Conservation (phyloP, 92 coral and sea anemone genomes). For the Isaurus tuberculatus region DNA sequence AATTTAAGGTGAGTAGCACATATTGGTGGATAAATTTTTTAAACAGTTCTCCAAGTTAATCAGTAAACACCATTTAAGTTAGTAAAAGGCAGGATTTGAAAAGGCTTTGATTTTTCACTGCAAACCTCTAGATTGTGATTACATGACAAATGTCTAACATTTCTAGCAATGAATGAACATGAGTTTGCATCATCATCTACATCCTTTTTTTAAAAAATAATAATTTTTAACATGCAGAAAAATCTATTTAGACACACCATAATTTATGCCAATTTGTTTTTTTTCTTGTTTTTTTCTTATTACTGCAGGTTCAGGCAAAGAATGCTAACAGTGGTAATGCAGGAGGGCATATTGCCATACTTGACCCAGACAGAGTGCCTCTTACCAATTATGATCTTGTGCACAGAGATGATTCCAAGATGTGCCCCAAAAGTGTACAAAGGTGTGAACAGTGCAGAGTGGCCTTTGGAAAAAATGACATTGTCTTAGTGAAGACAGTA, state of each 20-base stretch:
- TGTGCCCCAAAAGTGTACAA: slow-evolving; percentile 41
- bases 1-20: not conserved
- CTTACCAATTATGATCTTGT: slow-evolving; percentile 34
- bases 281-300: slow-evolving; percentile 1
- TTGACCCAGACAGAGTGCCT: slow-evolving; percentile 40
- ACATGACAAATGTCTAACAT: not conserved
- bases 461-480: slow-evolving; percentile 29
- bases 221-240: slow-evolving; percentile 1
- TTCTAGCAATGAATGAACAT: not conserved
- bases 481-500: slow-evolving; percentile 41
- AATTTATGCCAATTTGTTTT: slow-evolving; percentile 14
- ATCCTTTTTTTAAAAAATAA: slow-evolving; percentile 3
- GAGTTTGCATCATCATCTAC: not conserved
- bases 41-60: not conserved
- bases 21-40: not conserved
- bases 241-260: slow-evolving; percentile 6
- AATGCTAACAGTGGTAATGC: slow-evolving; percentile 31
- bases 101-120: not conserved
- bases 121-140: not conserved
- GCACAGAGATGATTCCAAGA: slow-evolving; percentile 36
- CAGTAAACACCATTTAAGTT: not conserved
- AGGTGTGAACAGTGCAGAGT: slow-evolving; percentile 35
- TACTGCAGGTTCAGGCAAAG: slow-evolving; percentile 18
- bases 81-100: not conserved
- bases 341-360: slow-evolving; percentile 36